A percentile compares a stretch with the other conserved stretches of the same genome.
These are phyloP conservation scores for Porites australiensis DNA, from an alignment of 64 coral and sea anemone species.

Conservation along the genomic window DNA sequence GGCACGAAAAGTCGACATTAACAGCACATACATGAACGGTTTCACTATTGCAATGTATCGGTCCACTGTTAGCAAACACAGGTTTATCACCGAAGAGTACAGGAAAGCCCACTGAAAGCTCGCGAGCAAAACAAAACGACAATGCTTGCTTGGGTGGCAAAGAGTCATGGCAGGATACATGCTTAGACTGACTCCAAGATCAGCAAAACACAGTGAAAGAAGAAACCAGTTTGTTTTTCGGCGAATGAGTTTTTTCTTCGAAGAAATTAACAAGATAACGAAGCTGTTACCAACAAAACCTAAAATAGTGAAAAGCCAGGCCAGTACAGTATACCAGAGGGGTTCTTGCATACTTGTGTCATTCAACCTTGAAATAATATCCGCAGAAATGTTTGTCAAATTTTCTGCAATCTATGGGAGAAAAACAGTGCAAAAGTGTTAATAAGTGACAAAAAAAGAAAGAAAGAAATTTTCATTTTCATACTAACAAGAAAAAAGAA, in stretches of 20 bases:
- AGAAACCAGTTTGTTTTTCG: slow-evolving; percentile 2
- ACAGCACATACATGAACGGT: neutral
- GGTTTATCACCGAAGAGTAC: slow-evolving; percentile 10
- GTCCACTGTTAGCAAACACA: neutral
- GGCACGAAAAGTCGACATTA: neutral
- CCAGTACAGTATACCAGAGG: neutral
- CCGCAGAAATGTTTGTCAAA: too few relatives aligned
- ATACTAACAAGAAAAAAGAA: too few relatives aligned
- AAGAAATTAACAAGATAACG: slow-evolving; percentile 3
- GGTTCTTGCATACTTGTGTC: neutral
- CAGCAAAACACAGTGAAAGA: neutral
- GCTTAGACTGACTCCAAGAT: slow-evolving; percentile 17
- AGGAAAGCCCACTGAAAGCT: slow-evolving; percentile 27
- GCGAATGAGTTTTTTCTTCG: neutral
- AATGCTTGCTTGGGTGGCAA: neutral
- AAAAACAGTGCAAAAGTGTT: too few relatives aligned
- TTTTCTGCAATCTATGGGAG: too few relatives aligned
- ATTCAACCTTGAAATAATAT: too few relatives aligned
- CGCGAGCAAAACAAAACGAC: neutral
- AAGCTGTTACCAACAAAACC: slow-evolving; percentile 22
- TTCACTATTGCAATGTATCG: slow-evolving; percentile 27
- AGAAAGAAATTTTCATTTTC: too few relatives aligned
- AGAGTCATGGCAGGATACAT: neutral
- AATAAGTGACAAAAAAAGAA: too few relatives aligned
- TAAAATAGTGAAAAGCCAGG: neutral